These are phyloP conservation scores for Tenthredo notha DNA, from an alignment of 2,888 invertebrate species.

Conservation along the genomic window DNA sequence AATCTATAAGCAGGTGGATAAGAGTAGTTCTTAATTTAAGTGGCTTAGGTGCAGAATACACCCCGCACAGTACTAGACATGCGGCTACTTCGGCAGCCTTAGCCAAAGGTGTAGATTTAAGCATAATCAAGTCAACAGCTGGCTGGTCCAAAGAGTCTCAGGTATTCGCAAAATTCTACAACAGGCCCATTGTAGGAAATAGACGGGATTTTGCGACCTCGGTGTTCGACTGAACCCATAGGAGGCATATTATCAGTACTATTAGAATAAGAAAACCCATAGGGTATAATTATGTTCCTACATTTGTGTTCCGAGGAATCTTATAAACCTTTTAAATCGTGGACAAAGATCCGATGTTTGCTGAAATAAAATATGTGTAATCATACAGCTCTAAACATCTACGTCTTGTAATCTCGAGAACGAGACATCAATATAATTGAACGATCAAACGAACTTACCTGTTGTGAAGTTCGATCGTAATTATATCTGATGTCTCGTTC, in stretches of 20 bases:
- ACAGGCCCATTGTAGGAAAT: not conserved
- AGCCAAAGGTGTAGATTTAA: slow-evolving; percentile 54
- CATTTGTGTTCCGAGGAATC: too few species aligned
- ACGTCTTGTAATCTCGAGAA: not conserved
- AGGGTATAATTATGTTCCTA: not conserved
- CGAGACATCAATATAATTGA: not conserved
- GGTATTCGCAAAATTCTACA: slow-evolving; percentile 19
- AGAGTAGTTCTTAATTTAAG: slow-evolving; percentile 51
- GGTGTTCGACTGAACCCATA: not conserved
- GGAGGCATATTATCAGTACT: not conserved
- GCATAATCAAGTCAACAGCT: slow-evolving; percentile 54
- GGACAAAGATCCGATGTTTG: too few species aligned
- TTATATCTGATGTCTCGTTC: not conserved
- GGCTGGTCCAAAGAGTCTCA: slow-evolving; percentile 55
- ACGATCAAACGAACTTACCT: not conserved
- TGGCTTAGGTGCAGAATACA: slow-evolving; percentile 52
- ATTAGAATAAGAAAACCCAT: not conserved
- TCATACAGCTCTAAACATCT: not conserved
- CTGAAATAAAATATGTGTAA: not conserved
- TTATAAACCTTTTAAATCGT: too few species aligned
- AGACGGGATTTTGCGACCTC: not conserved
- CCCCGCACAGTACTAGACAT: slow-evolving; percentile 56
- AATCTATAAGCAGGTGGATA: slow-evolving; percentile 58
- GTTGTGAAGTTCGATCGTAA: not conserved
- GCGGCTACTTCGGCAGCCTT: slow-evolving; percentile 57